Conservation (phyloP, 2,888 invertebrate genomes). For the Nomada flava region DNA sequence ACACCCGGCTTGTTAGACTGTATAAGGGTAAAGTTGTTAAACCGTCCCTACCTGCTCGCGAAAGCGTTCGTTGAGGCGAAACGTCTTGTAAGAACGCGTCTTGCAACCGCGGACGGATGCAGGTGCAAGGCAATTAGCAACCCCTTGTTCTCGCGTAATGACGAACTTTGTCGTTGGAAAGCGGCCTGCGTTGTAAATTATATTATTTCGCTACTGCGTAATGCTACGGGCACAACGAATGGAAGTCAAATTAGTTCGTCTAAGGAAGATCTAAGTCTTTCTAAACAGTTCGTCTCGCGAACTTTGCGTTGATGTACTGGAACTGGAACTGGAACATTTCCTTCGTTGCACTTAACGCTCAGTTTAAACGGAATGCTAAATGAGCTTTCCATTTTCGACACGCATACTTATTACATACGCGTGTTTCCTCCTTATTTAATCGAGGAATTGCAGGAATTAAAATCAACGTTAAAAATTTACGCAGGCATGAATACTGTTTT, state of each 20-base stretch:
- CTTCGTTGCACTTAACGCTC: too few relatives aligned
- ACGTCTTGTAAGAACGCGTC: conserved; percentile 45
- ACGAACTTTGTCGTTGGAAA: conserved; percentile 40
- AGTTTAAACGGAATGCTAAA: background rate
- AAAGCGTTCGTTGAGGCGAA: conserved; percentile 42
- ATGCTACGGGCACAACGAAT: conserved; percentile 21
- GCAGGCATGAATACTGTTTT: too few relatives aligned
- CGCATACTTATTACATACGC: too few relatives aligned
- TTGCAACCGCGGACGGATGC: conserved; percentile 49
- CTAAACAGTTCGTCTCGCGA: conserved; percentile 13
- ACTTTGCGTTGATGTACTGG: background rate
- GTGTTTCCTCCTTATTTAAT: too few relatives aligned
- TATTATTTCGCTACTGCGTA: conserved; percentile 48
- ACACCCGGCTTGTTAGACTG: conserved; percentile 55
- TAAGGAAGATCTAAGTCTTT: conserved; percentile 6
- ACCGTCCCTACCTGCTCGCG: conserved; percentile 38
- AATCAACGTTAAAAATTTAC: too few relatives aligned
- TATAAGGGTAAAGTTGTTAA: conserved; percentile 61
- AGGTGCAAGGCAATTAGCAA: conserved; percentile 65
- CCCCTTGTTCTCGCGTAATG: conserved; percentile 57
- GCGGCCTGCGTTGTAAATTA: conserved; percentile 41
- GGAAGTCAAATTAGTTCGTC: conserved; percentile 31
- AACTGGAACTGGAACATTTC: too few relatives aligned
- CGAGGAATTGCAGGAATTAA: too few relatives aligned
- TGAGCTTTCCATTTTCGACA: too few relatives aligned